These are phyloP conservation scores for Trissolcus basalis DNA, from an alignment of 1,140 invertebrate genomes.

Conservation along the genomic window DNA sequence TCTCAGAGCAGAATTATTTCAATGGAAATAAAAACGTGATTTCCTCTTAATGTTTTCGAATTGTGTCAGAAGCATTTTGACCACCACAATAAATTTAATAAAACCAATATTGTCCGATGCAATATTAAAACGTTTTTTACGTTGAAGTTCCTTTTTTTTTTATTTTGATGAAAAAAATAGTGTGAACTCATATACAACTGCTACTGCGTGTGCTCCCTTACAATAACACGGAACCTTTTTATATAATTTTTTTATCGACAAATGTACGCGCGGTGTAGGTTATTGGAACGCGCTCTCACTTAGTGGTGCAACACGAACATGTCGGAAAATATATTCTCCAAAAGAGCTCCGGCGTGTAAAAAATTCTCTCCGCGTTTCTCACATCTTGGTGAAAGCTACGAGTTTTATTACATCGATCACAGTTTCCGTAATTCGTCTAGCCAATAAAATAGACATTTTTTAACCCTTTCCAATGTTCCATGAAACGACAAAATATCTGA, in stretches of 20 bases:
- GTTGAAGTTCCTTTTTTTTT: constrained; percentile 10
- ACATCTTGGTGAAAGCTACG: constrained; percentile 37
- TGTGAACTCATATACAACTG: constrained; percentile 5
- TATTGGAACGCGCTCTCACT: constrained; percentile 19
- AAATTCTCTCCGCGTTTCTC: constrained; percentile 29
- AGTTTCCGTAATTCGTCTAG: constrained; percentile 31
- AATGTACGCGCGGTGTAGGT: constrained; percentile 4
- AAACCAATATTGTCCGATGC: constrained; percentile 19
- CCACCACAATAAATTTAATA: constrained; percentile 10
- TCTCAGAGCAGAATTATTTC: constrained; percentile 8
- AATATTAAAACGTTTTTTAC: constrained; percentile 30
- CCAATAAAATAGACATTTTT: constrained; percentile 43
- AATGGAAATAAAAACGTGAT: constrained; percentile 26
- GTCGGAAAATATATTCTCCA: constrained; percentile 4
- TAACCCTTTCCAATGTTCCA: constrained; percentile 35
- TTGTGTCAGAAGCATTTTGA: background rate
- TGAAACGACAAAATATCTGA: constrained; percentile 16
- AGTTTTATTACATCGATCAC: constrained; percentile 33
- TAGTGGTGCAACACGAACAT: background rate
- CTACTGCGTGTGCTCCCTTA: constrained; percentile 14
- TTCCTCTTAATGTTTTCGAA: constrained; percentile 12
- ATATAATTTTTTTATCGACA: constrained; percentile 36
- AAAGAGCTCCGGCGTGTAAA: constrained; percentile 18
- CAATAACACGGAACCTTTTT: constrained; percentile 20
- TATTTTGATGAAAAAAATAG: constrained; percentile 14